Base-by-base conservation (phyloP, 1,140 invertebrate species). In the Brachionus paranguensis region DNA sequence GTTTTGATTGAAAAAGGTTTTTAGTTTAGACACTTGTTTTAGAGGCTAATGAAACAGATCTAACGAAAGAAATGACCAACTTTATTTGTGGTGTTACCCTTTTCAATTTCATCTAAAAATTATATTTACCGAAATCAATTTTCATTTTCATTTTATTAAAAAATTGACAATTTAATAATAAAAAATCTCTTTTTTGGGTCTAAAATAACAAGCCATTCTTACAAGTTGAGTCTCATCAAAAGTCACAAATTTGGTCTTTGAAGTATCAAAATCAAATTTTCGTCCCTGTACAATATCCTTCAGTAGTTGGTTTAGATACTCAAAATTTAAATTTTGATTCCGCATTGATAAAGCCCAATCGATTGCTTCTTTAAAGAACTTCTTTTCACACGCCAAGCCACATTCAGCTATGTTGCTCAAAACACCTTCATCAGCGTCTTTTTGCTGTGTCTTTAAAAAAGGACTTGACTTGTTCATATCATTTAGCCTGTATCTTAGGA, bases 161-260 rank as follows among this genome's bases (percentile, higher is more conserved):
- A 37, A 37, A 37, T 37, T 6, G 5, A 37, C 4, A 37, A 37
- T 37, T 37, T 37, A 37, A 2, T 64, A 64, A 64, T 68, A 29
- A 33, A 2, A 33, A 68, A 11, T 29, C 14, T 68, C 14, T 68
- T 68, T 12, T 68, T 27, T 29, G 10, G 64, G 29, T 68, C 20
- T 68, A 68, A 29, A 68, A 37, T 29, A 68, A 68, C 64, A 68
- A 68, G 64, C 64, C 64, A 68, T 68, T 68, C 33, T 68, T 14
- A 29, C 12, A 14, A 27, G 14, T 33, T 68, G 14, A 33, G 64
- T 68, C 27, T 68, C 64, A 68, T 68, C 64, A 29, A 29, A 68
- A 68, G 33, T 14, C 0, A 68, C 12, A 33, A 68, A 68, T 37
- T 68, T 29, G 6, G 24, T 68, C 29, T 68, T 68, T 33, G 64